Evolutionary conservation across 2,113 vertebrate genomes (phyloP).

Genomic region (Tursiops truncatus): DNA sequence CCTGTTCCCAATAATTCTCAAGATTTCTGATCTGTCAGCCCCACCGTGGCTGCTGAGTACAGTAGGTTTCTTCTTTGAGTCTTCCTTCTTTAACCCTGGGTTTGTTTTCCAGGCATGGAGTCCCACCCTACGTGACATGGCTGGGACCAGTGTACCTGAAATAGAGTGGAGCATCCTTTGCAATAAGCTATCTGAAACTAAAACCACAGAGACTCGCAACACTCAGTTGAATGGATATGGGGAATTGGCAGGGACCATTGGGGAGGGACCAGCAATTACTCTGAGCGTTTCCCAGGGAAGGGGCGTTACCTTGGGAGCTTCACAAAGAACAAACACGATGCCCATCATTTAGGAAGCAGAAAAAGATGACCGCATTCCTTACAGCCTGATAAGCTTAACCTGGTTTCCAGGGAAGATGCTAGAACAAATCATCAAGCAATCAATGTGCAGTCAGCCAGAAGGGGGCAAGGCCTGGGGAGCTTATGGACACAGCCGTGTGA

Average conservation of each 20-base stretch:
- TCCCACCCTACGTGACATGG: not conserved
- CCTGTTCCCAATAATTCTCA: not conserved
- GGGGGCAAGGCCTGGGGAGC: conserved; percentile 61
- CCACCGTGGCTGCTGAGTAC: not conserved
- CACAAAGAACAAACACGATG: not conserved
- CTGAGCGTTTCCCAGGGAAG: not conserved
- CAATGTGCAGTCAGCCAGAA: conserved; percentile 78
- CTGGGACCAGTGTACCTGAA: not conserved
- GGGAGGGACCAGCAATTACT: conserved; percentile 25
- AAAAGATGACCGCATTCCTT: conserved; percentile 49
- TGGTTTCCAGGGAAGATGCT: conserved; percentile 59
- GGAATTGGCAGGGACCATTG: not conserved
- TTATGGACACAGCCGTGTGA: conserved; percentile 51
- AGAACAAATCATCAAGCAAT: conserved; percentile 78
- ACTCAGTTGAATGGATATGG: not conserved
- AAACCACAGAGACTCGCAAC: not conserved
- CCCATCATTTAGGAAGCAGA: conserved; percentile 45
- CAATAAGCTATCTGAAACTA: conserved; percentile 1
- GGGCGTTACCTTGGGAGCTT: not conserved
- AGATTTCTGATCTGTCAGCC: not conserved
- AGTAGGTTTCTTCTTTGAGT: not conserved
- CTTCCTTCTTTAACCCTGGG: not conserved
- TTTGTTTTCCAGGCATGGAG: not conserved
- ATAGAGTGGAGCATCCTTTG: not conserved
- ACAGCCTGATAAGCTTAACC: conserved; percentile 51